A percentile compares a stretch with the other conserved stretches of the same genome.
Conservation (phyloP, 2,113 vertebrate species). For the Canis aureus region DNA sequence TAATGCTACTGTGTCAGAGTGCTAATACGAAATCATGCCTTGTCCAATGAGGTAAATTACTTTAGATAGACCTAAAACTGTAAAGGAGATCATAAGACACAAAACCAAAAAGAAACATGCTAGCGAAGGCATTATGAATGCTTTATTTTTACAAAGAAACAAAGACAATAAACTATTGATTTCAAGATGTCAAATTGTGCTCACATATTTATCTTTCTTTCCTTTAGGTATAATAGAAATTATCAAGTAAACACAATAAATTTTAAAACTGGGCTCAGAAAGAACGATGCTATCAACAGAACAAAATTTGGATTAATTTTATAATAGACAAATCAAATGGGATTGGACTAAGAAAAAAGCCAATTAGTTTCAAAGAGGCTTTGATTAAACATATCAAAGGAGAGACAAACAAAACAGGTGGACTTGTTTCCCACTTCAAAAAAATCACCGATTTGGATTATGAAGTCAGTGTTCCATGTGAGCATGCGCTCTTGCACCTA, state of each 20-base stretch:
- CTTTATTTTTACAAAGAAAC: not conserved
- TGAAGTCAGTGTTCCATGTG: not conserved
- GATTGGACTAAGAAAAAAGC: not conserved
- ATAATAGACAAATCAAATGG: not conserved
- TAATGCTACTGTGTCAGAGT: not conserved
- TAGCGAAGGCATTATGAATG: not conserved
- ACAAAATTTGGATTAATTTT: not conserved
- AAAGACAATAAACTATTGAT: not conserved
- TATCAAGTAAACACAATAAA: not conserved
- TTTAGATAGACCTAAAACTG: not conserved
- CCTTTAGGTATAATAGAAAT: not conserved
- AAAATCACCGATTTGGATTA: not conserved
- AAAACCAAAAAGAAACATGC: not conserved
- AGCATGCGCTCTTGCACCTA: not conserved
- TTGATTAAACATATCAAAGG: not conserved
- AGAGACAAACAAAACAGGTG: not conserved
- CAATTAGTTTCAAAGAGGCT: not conserved
- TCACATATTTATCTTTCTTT: not conserved
- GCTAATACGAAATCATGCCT: not conserved
- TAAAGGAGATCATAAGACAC: not conserved
- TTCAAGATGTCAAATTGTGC: not conserved
- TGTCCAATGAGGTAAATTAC: not conserved
- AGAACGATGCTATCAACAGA: not conserved
- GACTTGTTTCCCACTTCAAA: rapidly evolving
- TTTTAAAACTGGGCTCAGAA: not conserved